Conservation (phyloP, 2,113 vertebrate species). For the Trinectes maculatus region DNA sequence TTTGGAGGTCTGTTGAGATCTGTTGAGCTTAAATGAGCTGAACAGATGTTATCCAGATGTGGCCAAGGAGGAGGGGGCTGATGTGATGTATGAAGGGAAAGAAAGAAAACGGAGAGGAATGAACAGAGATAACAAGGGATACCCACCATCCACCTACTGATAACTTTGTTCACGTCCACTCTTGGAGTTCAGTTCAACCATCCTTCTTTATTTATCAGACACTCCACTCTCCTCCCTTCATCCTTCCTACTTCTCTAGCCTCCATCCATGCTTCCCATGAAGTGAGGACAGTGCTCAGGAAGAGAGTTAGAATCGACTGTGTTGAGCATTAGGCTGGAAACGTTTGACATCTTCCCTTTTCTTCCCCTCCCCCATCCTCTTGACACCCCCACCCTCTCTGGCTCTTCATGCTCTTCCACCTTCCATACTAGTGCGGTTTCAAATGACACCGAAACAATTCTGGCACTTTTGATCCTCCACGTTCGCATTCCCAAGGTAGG, state of each 20-base stretch:
- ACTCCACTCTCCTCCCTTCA: constrained; percentile 15
- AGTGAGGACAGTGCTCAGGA: constrained; percentile 70
- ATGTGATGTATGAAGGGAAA: not conserved
- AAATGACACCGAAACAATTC: too few species aligned
- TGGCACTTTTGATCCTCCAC: too few species aligned
- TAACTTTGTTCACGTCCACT: constrained; percentile 73
- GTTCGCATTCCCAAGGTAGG: too few species aligned
- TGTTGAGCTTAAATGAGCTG: constrained; percentile 61
- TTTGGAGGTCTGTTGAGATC: constrained; percentile 35
- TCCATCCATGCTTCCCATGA: constrained; percentile 64
- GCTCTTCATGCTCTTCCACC: constrained; percentile 5
- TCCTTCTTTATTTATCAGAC: constrained; percentile 18
- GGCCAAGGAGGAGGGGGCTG: constrained; percentile 2
- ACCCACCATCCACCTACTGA: constrained; percentile 59
- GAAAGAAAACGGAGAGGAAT: constrained; percentile 9
- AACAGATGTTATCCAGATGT: constrained; percentile 71
- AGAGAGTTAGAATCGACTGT: constrained; percentile 79
- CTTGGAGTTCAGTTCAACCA: constrained; percentile 13
- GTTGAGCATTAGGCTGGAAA: constrained; percentile 76
- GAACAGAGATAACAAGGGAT: constrained; percentile 19
- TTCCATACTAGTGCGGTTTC: not conserved
- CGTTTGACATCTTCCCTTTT: constrained; percentile 69
- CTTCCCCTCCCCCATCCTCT: constrained; percentile 43
- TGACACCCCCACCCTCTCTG: constrained; percentile 18
- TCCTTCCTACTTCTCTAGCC: constrained; percentile 27